phyloP scores from a whole-genome alignment of 2,888 invertebrate species.

The Epinotia ramella region DNA sequence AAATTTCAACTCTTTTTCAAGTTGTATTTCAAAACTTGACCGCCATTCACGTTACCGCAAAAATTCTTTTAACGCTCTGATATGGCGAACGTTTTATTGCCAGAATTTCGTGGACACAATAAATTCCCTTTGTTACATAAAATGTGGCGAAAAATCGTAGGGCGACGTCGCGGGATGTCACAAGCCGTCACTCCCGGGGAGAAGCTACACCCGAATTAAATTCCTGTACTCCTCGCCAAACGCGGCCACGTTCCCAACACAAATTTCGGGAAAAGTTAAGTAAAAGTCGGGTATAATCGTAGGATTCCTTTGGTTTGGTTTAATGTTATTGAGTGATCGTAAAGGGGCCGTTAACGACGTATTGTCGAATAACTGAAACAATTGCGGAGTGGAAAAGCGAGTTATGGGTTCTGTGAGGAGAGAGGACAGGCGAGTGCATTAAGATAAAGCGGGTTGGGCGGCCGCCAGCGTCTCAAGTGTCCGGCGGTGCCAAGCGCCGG shows the following conservation, averaged over 20 bases:
- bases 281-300: slow-evolving; percentile 61
- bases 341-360: slow-evolving; percentile 57
- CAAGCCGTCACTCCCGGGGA: slow-evolving; percentile 70
- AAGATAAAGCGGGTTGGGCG: slow-evolving; percentile 80
- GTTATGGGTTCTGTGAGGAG: slow-evolving; percentile 71
- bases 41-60: slow-evolving; percentile 22
- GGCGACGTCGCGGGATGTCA: slow-evolving; percentile 69
- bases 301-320: slow-evolving; percentile 58
- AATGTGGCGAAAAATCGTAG: slow-evolving; percentile 70
- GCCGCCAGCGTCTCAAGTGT: slow-evolving; percentile 80
- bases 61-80: slow-evolving; percentile 40
- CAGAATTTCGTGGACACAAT: slow-evolving; percentile 54
- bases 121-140: slow-evolving; percentile 63
- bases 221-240: slow-evolving; percentile 69
- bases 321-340: slow-evolving; percentile 53
- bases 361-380: slow-evolving; percentile 66
- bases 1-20: slow-evolving; percentile 6
- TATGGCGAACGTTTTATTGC: slow-evolving; percentile 36
- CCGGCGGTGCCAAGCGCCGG: slow-evolving; percentile 70
- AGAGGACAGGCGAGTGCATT: slow-evolving; percentile 78
- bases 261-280: slow-evolving; percentile 63
- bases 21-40: slow-evolving; percentile 24
- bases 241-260: slow-evolving; percentile 57
- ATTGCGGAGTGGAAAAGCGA: slow-evolving; percentile 71
- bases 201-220: slow-evolving; percentile 79